Conservation (phyloP, 2,888 invertebrate species). For the Drosophila rubida region DNA sequence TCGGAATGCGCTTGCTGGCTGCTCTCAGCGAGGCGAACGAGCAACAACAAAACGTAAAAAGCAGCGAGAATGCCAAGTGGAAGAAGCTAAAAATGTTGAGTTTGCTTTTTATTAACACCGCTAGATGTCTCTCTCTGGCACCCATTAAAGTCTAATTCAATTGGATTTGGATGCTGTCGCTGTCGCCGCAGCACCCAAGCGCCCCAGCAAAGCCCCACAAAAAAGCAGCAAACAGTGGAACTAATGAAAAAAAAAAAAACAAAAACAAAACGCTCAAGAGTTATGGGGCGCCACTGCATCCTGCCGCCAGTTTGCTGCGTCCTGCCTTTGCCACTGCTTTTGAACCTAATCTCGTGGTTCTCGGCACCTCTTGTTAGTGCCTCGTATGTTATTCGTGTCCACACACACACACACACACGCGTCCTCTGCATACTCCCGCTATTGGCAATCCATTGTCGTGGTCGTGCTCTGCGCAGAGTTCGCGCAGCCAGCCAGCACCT, state of each 20-base stretch:
- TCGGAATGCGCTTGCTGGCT: conserved; percentile 67
- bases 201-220: conserved; percentile 2
- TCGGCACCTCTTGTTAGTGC: conserved; percentile 78
- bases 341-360: conserved; percentile 82
- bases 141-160: conserved; percentile 75
- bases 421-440: conserved; percentile 9
- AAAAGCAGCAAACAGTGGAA: neutral
- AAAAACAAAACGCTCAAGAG: conserved; percentile 23
- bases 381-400: conserved; percentile 67
- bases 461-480: conserved; percentile 76
- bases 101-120: conserved; percentile 75
- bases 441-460: conserved; percentile 52
- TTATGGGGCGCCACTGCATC: conserved; percentile 40
- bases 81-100: conserved; percentile 54
- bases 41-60: conserved; percentile 29
- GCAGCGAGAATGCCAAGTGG: conserved; percentile 34
- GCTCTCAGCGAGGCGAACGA: conserved; percentile 20
- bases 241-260: conserved; percentile 1
- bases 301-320: conserved; percentile 31
- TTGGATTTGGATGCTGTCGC: conserved; percentile 60
- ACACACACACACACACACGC: conserved; percentile 3
- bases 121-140: conserved; percentile 79
- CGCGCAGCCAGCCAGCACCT: conserved; percentile 83
- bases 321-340: conserved; percentile 54
- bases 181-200: too few species aligned